These are phyloP conservation scores for Epicauta chinensis DNA, from an alignment of 1,140 invertebrate genomes.

Conservation along the genomic window DNA sequence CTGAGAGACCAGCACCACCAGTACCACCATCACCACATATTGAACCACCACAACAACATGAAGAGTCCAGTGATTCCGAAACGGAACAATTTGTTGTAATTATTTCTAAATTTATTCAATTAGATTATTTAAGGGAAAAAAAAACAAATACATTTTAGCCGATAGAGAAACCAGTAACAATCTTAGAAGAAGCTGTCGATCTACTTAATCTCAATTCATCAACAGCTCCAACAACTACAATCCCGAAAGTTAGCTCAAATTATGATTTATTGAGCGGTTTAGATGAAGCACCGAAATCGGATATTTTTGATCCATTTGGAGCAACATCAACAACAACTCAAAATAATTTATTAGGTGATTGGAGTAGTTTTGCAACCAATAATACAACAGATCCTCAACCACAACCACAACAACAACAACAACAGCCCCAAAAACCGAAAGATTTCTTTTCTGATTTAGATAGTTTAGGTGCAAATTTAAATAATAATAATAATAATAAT, in stretches of 20 bases:
- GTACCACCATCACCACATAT: slow-evolving; percentile 38
- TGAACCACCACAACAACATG: slow-evolving; percentile 19
- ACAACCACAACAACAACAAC: slow-evolving; percentile 20
- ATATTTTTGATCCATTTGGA: slow-evolving; percentile 40
- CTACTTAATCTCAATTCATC: slow-evolving; percentile 48
- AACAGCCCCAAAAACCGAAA: slow-evolving; percentile 19
- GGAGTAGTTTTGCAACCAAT: slow-evolving; percentile 27
- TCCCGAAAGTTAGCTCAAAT: slow-evolving; percentile 37
- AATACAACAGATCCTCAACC: slow-evolving; percentile 3
- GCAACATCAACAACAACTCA: slow-evolving; percentile 26
- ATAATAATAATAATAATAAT: too few species aligned
- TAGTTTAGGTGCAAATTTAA: slow-evolving; percentile 20
- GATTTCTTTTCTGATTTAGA: slow-evolving; percentile 53
- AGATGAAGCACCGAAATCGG: neutral
- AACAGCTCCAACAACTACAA: slow-evolving; percentile 2
- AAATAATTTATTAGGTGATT: slow-evolving; percentile 29
- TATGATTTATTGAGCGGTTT: slow-evolving; percentile 61
- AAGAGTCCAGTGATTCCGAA: slow-evolving; percentile 34
- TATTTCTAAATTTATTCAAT: neutral
- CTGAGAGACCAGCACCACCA: slow-evolving; percentile 34
- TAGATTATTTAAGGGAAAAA: neutral
- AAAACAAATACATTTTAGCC: too few species aligned
- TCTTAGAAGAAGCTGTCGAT: slow-evolving; percentile 42
- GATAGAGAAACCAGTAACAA: slow-evolving; percentile 13
- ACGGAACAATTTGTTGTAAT: slow-evolving; percentile 18